Conservation (phyloP, 1,140 invertebrate genomes). For the Achatina immaculata region DNA sequence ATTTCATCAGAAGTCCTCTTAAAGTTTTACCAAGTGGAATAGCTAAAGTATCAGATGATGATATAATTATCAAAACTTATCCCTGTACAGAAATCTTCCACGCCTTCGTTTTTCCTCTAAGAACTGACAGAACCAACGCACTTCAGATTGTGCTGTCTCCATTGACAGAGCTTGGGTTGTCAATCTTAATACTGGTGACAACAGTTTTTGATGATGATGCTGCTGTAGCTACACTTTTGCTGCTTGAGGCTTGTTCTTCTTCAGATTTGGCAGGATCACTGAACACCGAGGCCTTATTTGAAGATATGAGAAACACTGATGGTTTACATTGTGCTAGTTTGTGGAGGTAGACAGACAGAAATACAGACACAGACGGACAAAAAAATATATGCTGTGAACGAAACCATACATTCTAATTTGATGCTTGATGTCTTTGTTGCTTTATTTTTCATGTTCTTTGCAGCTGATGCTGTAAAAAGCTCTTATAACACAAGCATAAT, state of each 20-base stretch:
- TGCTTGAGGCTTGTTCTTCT: neutral
- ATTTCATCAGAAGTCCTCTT: too few relatives aligned
- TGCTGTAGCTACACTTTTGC: neutral
- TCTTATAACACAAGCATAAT: too few relatives aligned
- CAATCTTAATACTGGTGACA: neutral
- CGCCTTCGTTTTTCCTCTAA: neutral
- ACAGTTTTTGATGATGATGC: neutral
- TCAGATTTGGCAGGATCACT: neutral
- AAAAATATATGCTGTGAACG: neutral
- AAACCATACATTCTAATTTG: too few relatives aligned
- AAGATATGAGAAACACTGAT: neutral
- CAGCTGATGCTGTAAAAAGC: too few relatives aligned
- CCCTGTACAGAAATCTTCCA: too few relatives aligned
- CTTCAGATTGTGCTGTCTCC: slow-evolving; percentile 2
- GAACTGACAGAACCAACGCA: neutral
- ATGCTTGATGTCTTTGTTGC: too few relatives aligned
- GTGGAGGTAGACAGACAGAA: too few relatives aligned
- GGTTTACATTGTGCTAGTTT: too few relatives aligned
- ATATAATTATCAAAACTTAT: too few relatives aligned
- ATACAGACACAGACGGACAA: neutral
- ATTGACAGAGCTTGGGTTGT: neutral
- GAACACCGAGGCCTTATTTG: neutral
- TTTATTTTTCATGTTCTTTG: too few relatives aligned
- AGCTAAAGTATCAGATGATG: too few relatives aligned
- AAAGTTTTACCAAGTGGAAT: too few relatives aligned